phyloP scores from a whole-genome alignment of 2,797 vertebrate species.

The Poecilia gillii region DNA sequence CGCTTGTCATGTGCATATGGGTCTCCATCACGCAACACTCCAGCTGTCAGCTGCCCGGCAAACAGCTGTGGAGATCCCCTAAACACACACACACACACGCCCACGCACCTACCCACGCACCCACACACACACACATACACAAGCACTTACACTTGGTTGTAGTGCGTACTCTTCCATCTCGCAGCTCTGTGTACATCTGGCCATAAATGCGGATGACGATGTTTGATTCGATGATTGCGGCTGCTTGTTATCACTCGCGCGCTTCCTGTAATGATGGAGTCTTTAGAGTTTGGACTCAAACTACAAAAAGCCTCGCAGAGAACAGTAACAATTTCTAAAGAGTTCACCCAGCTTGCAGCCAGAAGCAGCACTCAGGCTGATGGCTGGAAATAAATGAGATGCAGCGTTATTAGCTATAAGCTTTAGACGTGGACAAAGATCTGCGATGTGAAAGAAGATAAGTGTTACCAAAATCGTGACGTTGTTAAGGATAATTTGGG shows the following conservation, averaged over 20 bases:
- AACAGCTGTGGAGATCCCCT: conserved; percentile 67
- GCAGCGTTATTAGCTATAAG: not conserved
- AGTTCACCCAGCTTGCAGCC: conserved; percentile 22
- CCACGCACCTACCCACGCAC: conserved; percentile 24
- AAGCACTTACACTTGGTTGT: conserved; percentile 34
- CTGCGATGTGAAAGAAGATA: not conserved
- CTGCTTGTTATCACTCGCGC: conserved; percentile 50
- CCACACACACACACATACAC: too few species aligned
- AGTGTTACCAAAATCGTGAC: conserved; percentile 34
- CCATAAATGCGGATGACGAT: conserved; percentile 25
- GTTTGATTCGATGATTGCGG: conserved; percentile 63
- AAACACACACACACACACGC: conserved; percentile 44
- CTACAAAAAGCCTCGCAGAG: conserved; percentile 9
- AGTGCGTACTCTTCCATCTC: conserved; percentile 37
- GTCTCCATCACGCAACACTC: conserved; percentile 31
- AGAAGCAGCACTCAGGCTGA: conserved; percentile 10
- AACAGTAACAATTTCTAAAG: conserved; percentile 4
- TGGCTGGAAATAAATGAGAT: not conserved
- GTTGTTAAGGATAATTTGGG: conserved; percentile 31
- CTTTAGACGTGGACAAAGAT: conserved; percentile 29
- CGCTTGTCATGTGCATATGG: conserved; percentile 26
- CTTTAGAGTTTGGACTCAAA: conserved; percentile 12
- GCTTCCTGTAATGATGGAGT: conserved; percentile 43
- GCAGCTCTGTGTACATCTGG: conserved; percentile 33
- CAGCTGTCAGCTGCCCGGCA: conserved; percentile 81